A percentile compares a stretch with the other conserved stretches of the same genome.
Evolutionary conservation across 2,797 vertebrate species (phyloP).

Genomic region (Ficedula albicollis): DNA sequence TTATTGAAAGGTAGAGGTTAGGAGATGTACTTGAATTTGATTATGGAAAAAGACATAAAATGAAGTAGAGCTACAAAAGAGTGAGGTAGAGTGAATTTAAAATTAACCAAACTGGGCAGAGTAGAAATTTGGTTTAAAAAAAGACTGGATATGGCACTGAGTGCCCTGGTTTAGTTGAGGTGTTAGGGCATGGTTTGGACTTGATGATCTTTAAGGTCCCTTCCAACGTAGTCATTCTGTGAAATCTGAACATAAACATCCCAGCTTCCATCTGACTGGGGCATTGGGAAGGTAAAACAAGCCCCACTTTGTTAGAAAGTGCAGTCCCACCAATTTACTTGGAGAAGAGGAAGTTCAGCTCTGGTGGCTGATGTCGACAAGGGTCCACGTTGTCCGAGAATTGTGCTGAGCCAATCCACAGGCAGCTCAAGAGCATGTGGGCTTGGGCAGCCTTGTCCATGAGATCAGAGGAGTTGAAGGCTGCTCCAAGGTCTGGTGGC

Average conservation of each 20-base stretch:
- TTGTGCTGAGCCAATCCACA: neutral
- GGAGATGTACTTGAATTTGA: neutral
- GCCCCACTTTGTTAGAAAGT: neutral
- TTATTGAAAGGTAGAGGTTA: neutral
- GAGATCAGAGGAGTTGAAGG: neutral
- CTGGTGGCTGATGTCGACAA: fast-evolving
- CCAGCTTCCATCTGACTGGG: neutral
- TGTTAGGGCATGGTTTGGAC: too few relatives aligned
- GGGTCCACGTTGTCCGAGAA: neutral
- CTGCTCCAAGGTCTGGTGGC: neutral
- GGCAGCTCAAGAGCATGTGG: neutral
- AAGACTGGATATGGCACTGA: too few relatives aligned
- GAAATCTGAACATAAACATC: neutral
- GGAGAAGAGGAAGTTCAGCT: neutral
- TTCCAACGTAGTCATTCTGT: too few relatives aligned
- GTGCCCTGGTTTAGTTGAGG: too few relatives aligned
- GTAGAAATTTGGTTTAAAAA: neutral
- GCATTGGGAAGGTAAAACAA: neutral
- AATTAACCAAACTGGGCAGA: neutral
- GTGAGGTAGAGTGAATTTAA: neutral
- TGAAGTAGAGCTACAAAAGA: neutral
- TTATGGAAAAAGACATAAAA: neutral
- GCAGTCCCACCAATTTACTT: neutral
- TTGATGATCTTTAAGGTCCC: too few relatives aligned
- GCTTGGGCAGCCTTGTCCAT: neutral